A percentile compares a stretch with the other conserved stretches of the same genome.
Evolutionary conservation across 1,140 invertebrate genomes (phyloP).

Genomic region (Heliothis subflexa): DNA sequence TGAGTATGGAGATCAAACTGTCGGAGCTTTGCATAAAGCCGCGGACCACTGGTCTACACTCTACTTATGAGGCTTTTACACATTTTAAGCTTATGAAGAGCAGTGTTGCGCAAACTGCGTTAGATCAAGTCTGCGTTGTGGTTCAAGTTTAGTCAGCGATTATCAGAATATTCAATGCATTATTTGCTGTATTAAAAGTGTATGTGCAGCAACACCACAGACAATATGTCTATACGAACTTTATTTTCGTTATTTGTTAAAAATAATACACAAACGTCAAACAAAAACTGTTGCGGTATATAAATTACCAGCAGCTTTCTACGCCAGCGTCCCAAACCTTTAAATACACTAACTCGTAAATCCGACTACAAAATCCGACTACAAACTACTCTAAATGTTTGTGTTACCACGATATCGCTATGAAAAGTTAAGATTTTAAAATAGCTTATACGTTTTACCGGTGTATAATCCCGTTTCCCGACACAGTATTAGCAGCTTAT

Average conservation of each 20-base stretch:
- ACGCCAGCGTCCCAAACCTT: no score
- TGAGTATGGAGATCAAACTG: constrained; percentile 10
- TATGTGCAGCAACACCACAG: no score
- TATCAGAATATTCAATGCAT: background rate
- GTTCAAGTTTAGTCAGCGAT: no score
- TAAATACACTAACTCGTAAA: background rate
- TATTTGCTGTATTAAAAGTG: background rate
- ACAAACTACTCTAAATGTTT: background rate
- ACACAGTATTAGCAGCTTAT: background rate
- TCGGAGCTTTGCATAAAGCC: background rate
- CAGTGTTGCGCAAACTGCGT: no score
- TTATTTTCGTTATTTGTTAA: no score
- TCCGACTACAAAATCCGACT: background rate
- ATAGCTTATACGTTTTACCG: background rate
- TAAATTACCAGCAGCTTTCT: constrained; percentile 1
- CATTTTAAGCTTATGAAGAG: no score
- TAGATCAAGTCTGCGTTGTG: no score
- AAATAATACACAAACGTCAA: no score
- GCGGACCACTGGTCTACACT: background rate
- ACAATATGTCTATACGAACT: background rate
- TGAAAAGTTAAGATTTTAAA: constrained; percentile 13
- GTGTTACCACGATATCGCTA: background rate
- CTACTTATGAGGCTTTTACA: no score
- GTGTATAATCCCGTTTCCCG: background rate
- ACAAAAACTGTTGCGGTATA: background rate